Evolutionary conservation across 2,113 vertebrate species (phyloP).

Genomic region (Gnathonemus longibarbis): DNA sequence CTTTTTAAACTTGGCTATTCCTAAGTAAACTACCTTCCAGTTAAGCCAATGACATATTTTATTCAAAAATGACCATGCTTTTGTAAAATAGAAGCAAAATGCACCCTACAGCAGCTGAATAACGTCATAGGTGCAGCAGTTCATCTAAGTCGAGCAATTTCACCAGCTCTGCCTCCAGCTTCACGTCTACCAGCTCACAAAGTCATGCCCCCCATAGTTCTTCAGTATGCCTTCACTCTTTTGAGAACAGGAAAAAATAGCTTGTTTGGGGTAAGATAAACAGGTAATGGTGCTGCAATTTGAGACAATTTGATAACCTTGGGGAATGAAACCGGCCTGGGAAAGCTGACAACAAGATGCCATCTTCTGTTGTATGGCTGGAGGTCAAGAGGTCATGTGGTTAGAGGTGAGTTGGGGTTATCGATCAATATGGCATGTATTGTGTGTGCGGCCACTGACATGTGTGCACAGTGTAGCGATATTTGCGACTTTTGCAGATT

Average conservation of each 20-base stretch:
- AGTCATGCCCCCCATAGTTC: background rate
- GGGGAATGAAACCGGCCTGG: background rate
- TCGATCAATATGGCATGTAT: background rate
- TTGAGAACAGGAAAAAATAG: background rate
- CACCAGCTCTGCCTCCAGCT: background rate
- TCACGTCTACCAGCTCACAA: background rate
- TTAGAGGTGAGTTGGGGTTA: background rate
- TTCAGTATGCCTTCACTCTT: background rate
- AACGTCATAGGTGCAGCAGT: background rate
- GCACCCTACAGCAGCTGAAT: background rate
- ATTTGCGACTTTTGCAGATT: background rate
- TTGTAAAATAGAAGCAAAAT: background rate
- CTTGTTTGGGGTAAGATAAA: background rate
- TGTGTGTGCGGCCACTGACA: background rate
- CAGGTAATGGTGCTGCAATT: background rate
- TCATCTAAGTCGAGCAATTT: background rate
- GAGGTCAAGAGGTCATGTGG: background rate
- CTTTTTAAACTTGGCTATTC: background rate
- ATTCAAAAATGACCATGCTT: background rate
- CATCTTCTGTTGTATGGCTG: background rate
- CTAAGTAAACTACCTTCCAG: background rate
- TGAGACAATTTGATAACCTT: conserved; percentile 1
- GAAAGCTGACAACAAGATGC: background rate
- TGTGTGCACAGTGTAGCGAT: background rate
- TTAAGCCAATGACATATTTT: background rate